phyloP scores from a whole-genome alignment of 2,113 vertebrate genomes.

The Serinus canaria region DNA sequence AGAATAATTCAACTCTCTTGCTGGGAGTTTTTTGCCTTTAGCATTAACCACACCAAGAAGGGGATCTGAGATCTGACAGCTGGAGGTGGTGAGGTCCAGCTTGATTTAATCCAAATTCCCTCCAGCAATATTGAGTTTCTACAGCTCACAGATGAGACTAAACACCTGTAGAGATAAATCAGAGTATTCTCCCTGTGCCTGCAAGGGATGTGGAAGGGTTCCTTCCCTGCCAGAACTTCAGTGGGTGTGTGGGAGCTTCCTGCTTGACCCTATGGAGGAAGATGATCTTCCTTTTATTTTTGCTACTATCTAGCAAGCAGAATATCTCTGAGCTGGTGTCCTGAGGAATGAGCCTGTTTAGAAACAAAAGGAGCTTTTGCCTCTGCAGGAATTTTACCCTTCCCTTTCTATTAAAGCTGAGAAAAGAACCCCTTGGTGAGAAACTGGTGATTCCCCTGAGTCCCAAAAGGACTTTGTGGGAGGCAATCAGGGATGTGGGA shows the following conservation, averaged over 20 bases:
- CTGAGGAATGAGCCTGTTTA: not conserved
- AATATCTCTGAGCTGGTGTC: not conserved
- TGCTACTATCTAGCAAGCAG: not conserved
- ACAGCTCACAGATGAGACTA: not conserved
- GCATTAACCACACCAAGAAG: not conserved
- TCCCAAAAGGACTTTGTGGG: not conserved
- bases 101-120: not conserved
- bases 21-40: not conserved
- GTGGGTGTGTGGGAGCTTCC: not conserved
- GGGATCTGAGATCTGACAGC: not conserved
- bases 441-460: not conserved
- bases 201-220: not conserved
- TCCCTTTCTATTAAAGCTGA: not conserved
- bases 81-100: not conserved
- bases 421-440: not conserved
- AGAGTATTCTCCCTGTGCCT: not conserved
- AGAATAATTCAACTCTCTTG: not conserved
- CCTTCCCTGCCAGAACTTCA: not conserved
- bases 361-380: not conserved
- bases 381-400: not conserved
- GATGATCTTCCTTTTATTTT: not conserved
- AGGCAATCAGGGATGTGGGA: not conserved
- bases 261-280: not conserved
- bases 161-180: not conserved
- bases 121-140: not conserved